These are phyloP conservation scores for Cardiocondyla obscurior DNA, from an alignment of 1,140 invertebrate species.

Conservation along the genomic window DNA sequence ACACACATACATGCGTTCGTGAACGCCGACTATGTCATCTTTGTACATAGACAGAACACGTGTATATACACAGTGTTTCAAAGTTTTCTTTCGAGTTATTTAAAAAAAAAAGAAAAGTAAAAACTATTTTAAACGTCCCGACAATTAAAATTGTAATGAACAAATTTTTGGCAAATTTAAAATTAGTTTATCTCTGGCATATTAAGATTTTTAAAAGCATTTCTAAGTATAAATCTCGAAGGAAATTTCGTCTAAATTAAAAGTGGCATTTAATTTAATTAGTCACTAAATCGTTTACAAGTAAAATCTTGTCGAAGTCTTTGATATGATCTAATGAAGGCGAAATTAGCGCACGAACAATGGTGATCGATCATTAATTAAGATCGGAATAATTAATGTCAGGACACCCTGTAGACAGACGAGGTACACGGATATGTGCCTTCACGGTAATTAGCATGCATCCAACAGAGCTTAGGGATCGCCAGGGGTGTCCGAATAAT, in stretches of 20 bases:
- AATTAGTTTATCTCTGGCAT: neutral
- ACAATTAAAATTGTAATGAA: neutral
- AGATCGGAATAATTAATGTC: neutral
- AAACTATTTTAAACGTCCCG: neutral
- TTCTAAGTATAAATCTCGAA: neutral
- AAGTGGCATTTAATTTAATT: neutral
- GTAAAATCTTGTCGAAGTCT: too few relatives aligned
- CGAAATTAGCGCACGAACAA: neutral
- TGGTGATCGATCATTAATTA: neutral
- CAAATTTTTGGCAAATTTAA: neutral
- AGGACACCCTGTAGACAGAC: slow-evolving; percentile 24
- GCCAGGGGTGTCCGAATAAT: slow-evolving; percentile 68
- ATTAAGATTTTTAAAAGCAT: neutral
- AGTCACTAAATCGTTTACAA: neutral
- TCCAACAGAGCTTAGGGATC: slow-evolving; percentile 71
- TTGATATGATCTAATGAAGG: neutral
- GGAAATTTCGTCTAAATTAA: neutral
- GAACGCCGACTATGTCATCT: neutral
- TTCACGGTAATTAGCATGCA: slow-evolving; percentile 75
- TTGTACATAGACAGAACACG: neutral
- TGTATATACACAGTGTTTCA: slow-evolving; percentile 1
- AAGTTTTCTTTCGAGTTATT: neutral
- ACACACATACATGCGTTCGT: neutral
- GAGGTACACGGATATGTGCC: slow-evolving; percentile 54
- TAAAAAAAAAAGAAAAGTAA: too few relatives aligned